Evolutionary conservation across 2,113 vertebrate genomes (phyloP).

Genomic region (Cyprinus carpio): DNA sequence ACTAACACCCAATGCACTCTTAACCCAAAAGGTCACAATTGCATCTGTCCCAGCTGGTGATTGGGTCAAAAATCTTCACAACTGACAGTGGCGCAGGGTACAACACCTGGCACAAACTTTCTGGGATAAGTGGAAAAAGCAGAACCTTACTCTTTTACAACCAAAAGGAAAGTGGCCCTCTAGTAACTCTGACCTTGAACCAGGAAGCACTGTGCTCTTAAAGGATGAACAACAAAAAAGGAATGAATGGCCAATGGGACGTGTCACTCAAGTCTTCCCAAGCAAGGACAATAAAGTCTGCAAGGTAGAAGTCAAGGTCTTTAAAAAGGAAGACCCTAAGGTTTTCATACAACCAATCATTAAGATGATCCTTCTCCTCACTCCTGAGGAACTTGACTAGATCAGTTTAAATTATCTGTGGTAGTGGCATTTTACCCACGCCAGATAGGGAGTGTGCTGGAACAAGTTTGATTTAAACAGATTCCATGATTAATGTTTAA

Average conservation of each 20-base stretch:
- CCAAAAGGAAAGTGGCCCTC: background rate
- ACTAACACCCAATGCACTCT: too few relatives aligned
- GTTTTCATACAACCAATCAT: too few relatives aligned
- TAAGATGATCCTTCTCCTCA: too few relatives aligned
- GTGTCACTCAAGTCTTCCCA: constrained; percentile 16
- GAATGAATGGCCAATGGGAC: constrained; percentile 28
- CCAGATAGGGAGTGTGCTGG: too few relatives aligned
- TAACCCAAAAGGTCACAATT: background rate
- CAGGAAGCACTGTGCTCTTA: constrained; percentile 4
- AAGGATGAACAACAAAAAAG: constrained; percentile 6
- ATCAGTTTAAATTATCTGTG: too few relatives aligned
- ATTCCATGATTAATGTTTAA: too few relatives aligned
- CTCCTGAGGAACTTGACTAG: too few relatives aligned
- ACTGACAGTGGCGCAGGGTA: background rate
- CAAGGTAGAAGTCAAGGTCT: constrained; percentile 13
- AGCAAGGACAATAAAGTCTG: constrained; percentile 8
- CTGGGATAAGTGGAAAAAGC: constrained; percentile 27
- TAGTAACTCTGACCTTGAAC: background rate
- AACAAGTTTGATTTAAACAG: too few relatives aligned
- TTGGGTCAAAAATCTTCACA: constrained; percentile 4
- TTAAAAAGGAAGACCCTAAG: background rate
- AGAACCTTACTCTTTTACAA: background rate
- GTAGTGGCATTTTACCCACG: too few relatives aligned
- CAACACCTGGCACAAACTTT: background rate
- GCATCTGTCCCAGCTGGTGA: background rate